Conservation (phyloP, 2,797 vertebrate species). For the Alca torda region DNA sequence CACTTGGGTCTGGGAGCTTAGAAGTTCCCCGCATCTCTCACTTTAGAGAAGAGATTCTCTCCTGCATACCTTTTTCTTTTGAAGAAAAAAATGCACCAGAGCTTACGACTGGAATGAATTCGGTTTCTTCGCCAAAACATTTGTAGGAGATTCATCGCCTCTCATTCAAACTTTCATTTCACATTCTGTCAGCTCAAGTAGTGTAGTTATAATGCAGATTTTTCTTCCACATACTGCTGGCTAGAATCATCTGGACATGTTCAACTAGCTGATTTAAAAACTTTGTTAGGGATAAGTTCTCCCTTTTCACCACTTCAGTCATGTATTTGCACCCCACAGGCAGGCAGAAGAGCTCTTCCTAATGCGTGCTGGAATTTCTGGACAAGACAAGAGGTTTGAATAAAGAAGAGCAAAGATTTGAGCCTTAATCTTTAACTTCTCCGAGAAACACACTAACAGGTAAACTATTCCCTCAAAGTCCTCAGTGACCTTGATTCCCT, state of each 20-base stretch:
- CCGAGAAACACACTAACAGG: not conserved
- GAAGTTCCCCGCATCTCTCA: not conserved
- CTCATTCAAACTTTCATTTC: not conserved
- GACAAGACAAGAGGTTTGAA: not conserved
- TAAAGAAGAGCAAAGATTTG: not conserved
- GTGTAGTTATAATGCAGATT: not conserved
- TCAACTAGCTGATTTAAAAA: not conserved
- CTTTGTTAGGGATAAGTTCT: not conserved
- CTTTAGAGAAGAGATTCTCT: not conserved
- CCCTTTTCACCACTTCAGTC: not conserved
- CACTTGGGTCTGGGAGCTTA: not conserved
- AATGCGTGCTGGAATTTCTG: not conserved
- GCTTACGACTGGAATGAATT: not conserved
- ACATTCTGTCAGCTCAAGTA: not conserved
- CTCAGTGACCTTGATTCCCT: not conserved
- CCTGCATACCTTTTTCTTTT: not conserved
- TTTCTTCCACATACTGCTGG: not conserved
- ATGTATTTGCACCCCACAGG: not conserved
- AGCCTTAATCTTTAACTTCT: not conserved
- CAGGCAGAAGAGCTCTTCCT: not conserved
- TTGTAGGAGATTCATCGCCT: rapidly evolving
- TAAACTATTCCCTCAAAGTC: not conserved
- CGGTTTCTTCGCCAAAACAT: not conserved
- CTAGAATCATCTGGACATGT: not conserved
- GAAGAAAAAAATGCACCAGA: not conserved